Base-by-base conservation (phyloP, 2,113 vertebrate species). In the Paracanthobrama guichenoti region DNA sequence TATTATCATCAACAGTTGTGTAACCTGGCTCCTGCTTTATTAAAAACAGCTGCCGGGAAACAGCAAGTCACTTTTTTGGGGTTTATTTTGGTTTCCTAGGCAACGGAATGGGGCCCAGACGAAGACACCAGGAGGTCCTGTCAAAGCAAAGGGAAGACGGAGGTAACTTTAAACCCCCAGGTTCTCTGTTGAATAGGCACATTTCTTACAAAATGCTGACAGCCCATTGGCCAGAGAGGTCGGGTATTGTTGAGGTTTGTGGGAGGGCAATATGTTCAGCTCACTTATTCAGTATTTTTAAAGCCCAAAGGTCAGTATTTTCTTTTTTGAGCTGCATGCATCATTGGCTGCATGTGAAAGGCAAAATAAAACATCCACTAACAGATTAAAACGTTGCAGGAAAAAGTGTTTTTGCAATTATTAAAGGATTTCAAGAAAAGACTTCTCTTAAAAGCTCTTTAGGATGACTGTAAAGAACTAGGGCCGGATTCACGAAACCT, bases 91-190 rank as follows among this genome's bases (percentile, higher is more conserved):
- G 90, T 95, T 93, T 94, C 92, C 90, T 91, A 99, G 98, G 96
- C 94, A 84, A 97, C 97, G 39, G 97, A 97, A 90, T 99, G 98
- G 98, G 95, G 95, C 89, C 97, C 97, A 91, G 97, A 96, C 22
- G 97, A 98, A 91, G 97, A 98, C 86, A 99, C 97, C 50, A 96
- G 96, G 93, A 95, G 95, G 93, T 98, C 97, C 90, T 99, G 98
- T 96, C 97, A 98, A 93, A 99, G 98, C 94, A 99, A 99, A 96
- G 98, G 98, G 89, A 99, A 99, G 95, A 96, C 96, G 4, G 97
- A 99, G 97, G 98, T 99, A 96, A 89, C 91, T 91, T 91, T 59
- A 8, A 90, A 88, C 90, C 89, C 81, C 73, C 50, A 50, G 78
- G 66, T 81, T 84, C 60, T 64, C 71, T 18, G 82, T 42, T 89